Conservation (phyloP, 2,797 vertebrate genomes). For the Lagodon rhomboides region DNA sequence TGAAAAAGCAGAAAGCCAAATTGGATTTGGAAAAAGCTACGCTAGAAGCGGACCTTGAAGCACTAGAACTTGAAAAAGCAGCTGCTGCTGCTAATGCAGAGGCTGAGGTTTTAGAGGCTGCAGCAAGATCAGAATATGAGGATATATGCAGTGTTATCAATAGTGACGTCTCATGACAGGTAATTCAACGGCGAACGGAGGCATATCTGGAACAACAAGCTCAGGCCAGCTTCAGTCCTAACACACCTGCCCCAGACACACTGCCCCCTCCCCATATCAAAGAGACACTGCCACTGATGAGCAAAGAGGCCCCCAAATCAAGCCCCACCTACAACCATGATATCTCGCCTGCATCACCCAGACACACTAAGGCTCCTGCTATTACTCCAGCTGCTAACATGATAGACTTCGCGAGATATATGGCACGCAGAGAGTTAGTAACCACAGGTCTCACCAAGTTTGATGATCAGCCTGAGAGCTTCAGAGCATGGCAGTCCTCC, state of each 20-base stretch:
- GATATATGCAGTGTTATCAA: not conserved
- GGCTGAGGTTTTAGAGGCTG: slow-evolving; percentile 36
- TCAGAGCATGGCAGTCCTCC: slow-evolving; percentile 36
- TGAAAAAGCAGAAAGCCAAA: slow-evolving; percentile 27
- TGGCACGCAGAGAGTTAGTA: slow-evolving; percentile 34
- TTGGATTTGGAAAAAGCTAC: slow-evolving; percentile 41
- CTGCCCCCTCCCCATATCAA: not conserved
- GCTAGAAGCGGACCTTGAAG: slow-evolving; percentile 26
- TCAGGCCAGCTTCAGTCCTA: not conserved
- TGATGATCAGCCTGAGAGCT: slow-evolving; percentile 29
- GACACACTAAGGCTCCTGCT: not conserved
- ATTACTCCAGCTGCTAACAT: slow-evolving; percentile 9
- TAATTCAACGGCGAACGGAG: not conserved
- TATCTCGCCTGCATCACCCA: not conserved
- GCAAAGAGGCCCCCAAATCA: not conserved
- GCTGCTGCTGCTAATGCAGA: slow-evolving; percentile 19
- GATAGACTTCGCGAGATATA: slow-evolving; percentile 46
- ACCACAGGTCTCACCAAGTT: slow-evolving; percentile 39
- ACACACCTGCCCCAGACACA: not conserved
- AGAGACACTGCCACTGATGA: not conserved
- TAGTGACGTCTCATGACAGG: not conserved
- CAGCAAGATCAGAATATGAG: slow-evolving; percentile 3
- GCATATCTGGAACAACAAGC: slow-evolving; percentile 7
- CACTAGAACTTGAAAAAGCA: slow-evolving; percentile 10
- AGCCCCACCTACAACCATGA: not conserved